phyloP scores from a whole-genome alignment of 2,113 vertebrate genomes.

The Cichladusa arquata region DNA sequence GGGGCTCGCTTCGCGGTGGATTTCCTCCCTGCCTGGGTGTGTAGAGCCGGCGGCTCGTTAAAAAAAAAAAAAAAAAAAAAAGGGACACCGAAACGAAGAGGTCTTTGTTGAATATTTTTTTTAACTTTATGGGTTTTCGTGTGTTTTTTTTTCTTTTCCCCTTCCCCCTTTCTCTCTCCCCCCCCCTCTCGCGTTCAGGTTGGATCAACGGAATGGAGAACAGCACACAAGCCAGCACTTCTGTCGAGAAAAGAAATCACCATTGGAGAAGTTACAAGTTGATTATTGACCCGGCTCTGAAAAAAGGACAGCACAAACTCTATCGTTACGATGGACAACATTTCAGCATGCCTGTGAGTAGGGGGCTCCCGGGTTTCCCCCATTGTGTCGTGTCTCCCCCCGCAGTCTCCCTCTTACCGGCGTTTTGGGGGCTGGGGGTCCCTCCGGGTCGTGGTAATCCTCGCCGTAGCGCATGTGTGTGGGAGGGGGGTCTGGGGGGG shows the following conservation, averaged over 20 bases:
- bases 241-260: constrained; percentile 95
- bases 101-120: too few species aligned
- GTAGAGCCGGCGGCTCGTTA: background rate
- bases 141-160: too few species aligned
- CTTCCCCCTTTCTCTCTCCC: too few species aligned
- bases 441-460: background rate
- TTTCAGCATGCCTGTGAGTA: constrained; percentile 92
- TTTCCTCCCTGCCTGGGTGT: constrained; percentile 24
- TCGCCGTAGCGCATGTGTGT: background rate
- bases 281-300: constrained; percentile 98
- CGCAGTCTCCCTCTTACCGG: background rate
- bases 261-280: constrained; percentile 99
- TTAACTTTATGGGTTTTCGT: too few species aligned
- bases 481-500: background rate
- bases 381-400: background rate
- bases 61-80: constrained; percentile 38
- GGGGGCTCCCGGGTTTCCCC: background rate
- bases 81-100: too few species aligned
- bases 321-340: constrained; percentile 97
- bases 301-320: constrained; percentile 95
- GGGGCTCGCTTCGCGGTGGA: background rate
- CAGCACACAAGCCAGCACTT: constrained; percentile 88
- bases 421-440: background rate
- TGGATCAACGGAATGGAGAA: constrained; percentile 98
- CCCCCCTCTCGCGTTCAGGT: constrained; percentile 74